Conservation (phyloP, 2,797 vertebrate genomes). For the Paedocypris micromegethes region DNA sequence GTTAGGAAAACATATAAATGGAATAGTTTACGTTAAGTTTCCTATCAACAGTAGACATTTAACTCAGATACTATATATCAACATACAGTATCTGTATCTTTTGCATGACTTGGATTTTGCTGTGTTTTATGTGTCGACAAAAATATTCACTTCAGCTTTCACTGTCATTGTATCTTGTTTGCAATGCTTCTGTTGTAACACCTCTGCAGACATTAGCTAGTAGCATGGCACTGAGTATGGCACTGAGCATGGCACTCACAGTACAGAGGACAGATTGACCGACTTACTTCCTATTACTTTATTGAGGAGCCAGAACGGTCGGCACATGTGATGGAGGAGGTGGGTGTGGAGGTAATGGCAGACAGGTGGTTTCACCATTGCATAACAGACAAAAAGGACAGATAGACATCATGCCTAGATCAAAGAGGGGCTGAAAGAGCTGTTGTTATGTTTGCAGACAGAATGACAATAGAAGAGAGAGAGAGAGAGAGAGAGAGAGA, state of each 20-base stretch:
- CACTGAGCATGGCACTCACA: slow-evolving; percentile 16
- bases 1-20: too few relatives aligned
- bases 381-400: slow-evolving; percentile 49
- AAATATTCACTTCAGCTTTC: too few relatives aligned
- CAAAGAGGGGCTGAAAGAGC: slow-evolving; percentile 32
- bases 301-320: slow-evolving; percentile 62
- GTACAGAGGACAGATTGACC: slow-evolving; percentile 21
- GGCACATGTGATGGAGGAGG: slow-evolving; percentile 57
- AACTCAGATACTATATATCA: too few relatives aligned
- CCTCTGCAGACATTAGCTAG: not conserved
- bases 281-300: slow-evolving; percentile 81
- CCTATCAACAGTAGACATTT: too few relatives aligned
- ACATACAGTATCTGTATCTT: too few relatives aligned
- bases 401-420: slow-evolving; percentile 48
- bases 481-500: slow-evolving; percentile 45
- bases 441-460: slow-evolving; percentile 34
- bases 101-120: too few relatives aligned
- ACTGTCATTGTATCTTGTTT: too few relatives aligned
- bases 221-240: slow-evolving; percentile 9
- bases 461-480: slow-evolving; percentile 38
- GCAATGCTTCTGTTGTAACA: too few relatives aligned
- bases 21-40: too few relatives aligned
- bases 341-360: slow-evolving; percentile 57
- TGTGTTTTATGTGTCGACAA: too few relatives aligned
- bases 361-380: slow-evolving; percentile 60